Percentiles rank a stretch among this genome's conserved stretches.
phyloP scores from a whole-genome alignment of 2,797 vertebrate species.

The Protonibea diacanthus region DNA sequence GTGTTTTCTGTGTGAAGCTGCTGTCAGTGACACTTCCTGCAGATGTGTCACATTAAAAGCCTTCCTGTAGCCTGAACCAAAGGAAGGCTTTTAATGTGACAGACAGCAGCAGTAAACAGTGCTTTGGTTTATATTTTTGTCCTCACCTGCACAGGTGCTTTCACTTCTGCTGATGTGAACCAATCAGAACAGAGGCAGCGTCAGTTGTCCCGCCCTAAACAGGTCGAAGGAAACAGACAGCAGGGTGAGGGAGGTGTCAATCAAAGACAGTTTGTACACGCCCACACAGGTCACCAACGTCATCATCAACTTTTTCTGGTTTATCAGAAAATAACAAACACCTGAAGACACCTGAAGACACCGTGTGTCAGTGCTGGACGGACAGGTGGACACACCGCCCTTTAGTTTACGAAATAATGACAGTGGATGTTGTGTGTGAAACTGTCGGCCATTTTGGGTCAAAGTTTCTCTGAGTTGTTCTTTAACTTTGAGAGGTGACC shows the following conservation, averaged over 20 bases:
- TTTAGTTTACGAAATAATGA: too few relatives aligned
- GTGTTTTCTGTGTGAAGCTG: slow-evolving; percentile 12
- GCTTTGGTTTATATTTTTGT: too few relatives aligned
- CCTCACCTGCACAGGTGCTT: neutral
- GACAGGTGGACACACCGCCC: too few relatives aligned
- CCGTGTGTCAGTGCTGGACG: too few relatives aligned
- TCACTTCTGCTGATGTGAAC: neutral
- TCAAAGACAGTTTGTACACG: neutral
- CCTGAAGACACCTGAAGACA: too few relatives aligned
- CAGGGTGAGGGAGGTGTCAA: neutral
- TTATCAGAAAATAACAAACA: too few relatives aligned
- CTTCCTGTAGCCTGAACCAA: neutral
- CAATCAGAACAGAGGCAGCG: neutral
- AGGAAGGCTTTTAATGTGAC: slow-evolving; percentile 11
- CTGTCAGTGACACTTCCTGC: slow-evolving; percentile 24
- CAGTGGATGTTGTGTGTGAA: too few relatives aligned
- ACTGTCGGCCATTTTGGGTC: too few relatives aligned
- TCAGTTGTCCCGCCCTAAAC: neutral
- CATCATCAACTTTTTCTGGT: too few relatives aligned
- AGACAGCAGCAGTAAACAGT: neutral
- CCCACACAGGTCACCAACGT: neutral
- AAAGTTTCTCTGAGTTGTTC: too few relatives aligned
- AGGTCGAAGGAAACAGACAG: neutral
- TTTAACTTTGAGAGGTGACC: slow-evolving; percentile 7
- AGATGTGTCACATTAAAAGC: slow-evolving; percentile 38